phyloP scores from a whole-genome alignment of 1,140 invertebrate species.

The Pseudachorutes palmiensis region DNA sequence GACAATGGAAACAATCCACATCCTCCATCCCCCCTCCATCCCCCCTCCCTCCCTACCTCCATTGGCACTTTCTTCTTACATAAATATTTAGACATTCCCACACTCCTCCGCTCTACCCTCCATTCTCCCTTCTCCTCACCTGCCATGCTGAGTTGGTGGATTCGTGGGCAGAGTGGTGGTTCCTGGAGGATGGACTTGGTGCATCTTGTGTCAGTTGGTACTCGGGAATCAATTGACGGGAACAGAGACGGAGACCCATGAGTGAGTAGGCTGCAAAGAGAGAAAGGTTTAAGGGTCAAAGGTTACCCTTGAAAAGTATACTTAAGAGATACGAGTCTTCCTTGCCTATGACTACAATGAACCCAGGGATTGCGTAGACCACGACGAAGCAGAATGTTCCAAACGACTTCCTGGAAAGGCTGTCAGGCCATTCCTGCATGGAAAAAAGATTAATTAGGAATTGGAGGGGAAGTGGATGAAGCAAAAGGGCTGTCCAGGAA shows the following conservation, averaged over 20 bases:
- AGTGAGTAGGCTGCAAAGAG: constrained; percentile 52
- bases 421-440: constrained; percentile 41
- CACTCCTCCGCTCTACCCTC: no score
- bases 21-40: no score
- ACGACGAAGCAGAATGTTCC: constrained; percentile 59
- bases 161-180: constrained; percentile 18
- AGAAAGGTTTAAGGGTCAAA: background rate
- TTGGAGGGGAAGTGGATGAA: background rate
- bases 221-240: constrained; percentile 47
- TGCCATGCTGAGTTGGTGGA: constrained; percentile 37
- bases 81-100: no score
- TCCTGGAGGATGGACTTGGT: constrained; percentile 19
- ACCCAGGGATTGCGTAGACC: constrained; percentile 65
- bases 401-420: constrained; percentile 46
- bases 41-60: no score
- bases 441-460: constrained; percentile 3
- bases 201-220: constrained; percentile 33
- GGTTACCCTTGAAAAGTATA: background rate
- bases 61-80: no score
- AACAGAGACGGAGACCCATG: constrained; percentile 62
- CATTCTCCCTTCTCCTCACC: no score
- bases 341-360: constrained; percentile 51
- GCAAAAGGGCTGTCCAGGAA: background rate
- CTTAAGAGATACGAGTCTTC: no score
- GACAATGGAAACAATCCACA: no score